phyloP scores from a whole-genome alignment of 2,888 invertebrate genomes.

The Andrena fulva region DNA sequence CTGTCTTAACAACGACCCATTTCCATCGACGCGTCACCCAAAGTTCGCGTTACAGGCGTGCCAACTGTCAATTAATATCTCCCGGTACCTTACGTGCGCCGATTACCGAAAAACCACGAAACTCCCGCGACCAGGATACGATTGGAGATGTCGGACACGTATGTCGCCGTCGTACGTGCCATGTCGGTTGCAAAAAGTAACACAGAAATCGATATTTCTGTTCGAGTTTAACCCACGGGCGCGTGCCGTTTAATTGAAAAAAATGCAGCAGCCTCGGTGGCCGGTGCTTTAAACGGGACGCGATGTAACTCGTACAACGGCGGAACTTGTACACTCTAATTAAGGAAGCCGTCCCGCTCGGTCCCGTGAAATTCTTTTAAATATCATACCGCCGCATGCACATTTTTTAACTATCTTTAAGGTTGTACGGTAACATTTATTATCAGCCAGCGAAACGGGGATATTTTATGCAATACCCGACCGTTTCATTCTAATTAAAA shows the following conservation, averaged over 20 bases:
- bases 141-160: constrained; percentile 29
- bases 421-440: neutral
- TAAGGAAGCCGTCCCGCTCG: neutral
- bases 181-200: neutral
- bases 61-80: constrained; percentile 38
- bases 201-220: neutral
- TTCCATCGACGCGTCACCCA: neutral
- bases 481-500: constrained; percentile 35
- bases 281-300: neutral
- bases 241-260: neutral
- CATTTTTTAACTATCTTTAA: neutral
- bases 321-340: constrained; percentile 10
- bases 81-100: neutral
- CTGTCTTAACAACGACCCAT: constrained; percentile 28
- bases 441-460: neutral
- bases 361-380: neutral
- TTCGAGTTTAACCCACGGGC: neutral
- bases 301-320: neutral
- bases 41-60: neutral
- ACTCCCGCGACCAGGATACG: neutral
- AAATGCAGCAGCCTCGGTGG: neutral
- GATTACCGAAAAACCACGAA: constrained; percentile 10
- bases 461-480: neutral
- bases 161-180: constrained; percentile 14
- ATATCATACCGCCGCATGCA: constrained; percentile 8